phyloP scores from a whole-genome alignment of 2,797 vertebrate species.

The Tokudaia muenninki region DNA sequence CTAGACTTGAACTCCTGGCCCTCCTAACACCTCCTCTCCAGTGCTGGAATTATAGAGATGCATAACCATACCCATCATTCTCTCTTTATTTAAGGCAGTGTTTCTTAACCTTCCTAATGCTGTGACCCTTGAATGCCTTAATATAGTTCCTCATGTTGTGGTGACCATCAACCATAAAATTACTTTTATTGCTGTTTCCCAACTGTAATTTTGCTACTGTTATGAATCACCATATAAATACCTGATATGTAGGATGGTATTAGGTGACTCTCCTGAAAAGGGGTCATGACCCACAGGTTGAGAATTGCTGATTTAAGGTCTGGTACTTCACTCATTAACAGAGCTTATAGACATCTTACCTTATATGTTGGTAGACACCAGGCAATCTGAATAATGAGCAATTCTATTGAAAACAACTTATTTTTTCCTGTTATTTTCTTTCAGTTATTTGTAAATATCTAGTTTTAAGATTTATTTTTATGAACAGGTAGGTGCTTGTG shows the following conservation, averaged over 20 bases:
- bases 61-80: neutral
- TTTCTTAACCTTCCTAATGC: neutral
- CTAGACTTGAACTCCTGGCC: neutral
- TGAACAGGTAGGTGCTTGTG: neutral
- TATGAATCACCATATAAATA: neutral
- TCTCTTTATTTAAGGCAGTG: neutral
- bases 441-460: conserved; percentile 3
- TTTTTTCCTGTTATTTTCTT: conserved; percentile 29
- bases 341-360: neutral
- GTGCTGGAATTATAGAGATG: neutral
- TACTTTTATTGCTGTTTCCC: neutral
- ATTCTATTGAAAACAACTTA: neutral
- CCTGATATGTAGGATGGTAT: neutral
- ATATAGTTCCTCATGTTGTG: neutral
- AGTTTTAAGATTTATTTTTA: neutral
- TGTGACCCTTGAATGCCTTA: neutral
- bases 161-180: neutral
- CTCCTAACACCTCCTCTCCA: neutral
- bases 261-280: neutral
- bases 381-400: conserved; percentile 30
- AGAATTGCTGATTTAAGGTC: neutral
- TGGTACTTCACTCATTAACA: neutral
- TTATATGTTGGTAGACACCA: neutral
- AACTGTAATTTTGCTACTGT: neutral
- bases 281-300: neutral